A percentile compares a stretch with the other conserved stretches of the same genome.
phyloP scores from a whole-genome alignment of 2,888 invertebrate species.

The Ophonus ardosiacus region DNA sequence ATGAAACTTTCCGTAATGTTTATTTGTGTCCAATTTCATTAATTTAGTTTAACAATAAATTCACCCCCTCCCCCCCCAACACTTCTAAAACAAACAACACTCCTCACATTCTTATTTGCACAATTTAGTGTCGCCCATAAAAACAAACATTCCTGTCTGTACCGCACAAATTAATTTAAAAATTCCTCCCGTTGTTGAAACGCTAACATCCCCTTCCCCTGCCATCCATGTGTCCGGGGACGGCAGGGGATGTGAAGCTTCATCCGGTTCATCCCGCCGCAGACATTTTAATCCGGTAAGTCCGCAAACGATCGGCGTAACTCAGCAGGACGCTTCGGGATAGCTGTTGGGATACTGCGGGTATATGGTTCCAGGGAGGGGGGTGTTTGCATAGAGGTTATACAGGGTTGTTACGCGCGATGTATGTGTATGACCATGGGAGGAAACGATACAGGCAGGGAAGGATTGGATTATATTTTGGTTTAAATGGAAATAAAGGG shows the following conservation, averaged over 20 bases:
- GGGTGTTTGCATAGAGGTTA: neutral
- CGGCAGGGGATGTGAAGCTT: neutral
- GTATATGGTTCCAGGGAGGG: neutral
- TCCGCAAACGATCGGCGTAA: constrained; percentile 54
- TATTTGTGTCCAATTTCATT: neutral
- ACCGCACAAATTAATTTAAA: constrained; percentile 58
- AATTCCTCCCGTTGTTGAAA: constrained; percentile 43
- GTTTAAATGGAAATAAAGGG: neutral
- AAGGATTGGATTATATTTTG: neutral
- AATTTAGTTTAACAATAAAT: constrained; percentile 10
- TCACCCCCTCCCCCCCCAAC: neutral
- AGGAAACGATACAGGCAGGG: neutral
- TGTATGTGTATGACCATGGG: constrained; percentile 37
- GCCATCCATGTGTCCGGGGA: neutral
- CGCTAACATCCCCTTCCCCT: neutral
- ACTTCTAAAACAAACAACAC: neutral
- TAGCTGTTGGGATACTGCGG: neutral
- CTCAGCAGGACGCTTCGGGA: constrained; percentile 14
- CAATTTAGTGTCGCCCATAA: neutral
- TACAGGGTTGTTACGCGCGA: constrained; percentile 12
- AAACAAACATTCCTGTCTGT: neutral
- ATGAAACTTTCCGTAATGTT: too few species aligned
- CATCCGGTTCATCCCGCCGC: constrained; percentile 41
- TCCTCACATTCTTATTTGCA: neutral
- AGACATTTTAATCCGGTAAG: constrained; percentile 58